These are phyloP conservation scores for Sipha flava DNA, from an alignment of 1,140 invertebrate genomes.

Conservation along the genomic window DNA sequence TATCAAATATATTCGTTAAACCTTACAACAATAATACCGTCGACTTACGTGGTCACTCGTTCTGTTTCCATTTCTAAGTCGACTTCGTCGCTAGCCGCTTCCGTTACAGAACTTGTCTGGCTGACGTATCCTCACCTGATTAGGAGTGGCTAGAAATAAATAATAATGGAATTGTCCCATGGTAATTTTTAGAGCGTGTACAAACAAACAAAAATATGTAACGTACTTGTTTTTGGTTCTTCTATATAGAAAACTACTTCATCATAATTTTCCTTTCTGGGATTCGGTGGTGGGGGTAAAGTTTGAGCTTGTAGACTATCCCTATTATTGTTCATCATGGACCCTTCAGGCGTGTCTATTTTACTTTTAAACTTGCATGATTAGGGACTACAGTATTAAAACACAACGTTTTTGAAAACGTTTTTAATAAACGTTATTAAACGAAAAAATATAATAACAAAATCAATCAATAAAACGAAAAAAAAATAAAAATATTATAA, in stretches of 20 bases:
- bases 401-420: no score
- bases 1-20: no score
- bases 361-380: conserved; percentile 61
- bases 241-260: conserved; percentile 64
- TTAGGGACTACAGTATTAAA: conserved; percentile 52
- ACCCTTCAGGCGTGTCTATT: conserved; percentile 48
- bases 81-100: conserved; percentile 62
- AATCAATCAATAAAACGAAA: no score
- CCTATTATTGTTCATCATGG: conserved; percentile 28
- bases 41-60: conserved; percentile 56
- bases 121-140: conserved; percentile 50
- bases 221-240: conserved; percentile 54
- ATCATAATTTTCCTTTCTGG: conserved; percentile 49
- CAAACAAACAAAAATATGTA: neutral
- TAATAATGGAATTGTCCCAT: neutral
- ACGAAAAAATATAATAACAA: no score
- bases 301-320: conserved; percentile 36
- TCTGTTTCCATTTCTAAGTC: conserved; percentile 59
- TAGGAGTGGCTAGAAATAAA: conserved; percentile 49
- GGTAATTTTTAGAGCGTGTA: no score
- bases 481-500: no score
- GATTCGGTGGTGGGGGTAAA: conserved; percentile 35
- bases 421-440: no score
- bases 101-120: conserved; percentile 59
- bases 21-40: no score